These are phyloP conservation scores for Takifugu flavidus DNA, from an alignment of 2,113 vertebrate species.

Conservation along the genomic window DNA sequence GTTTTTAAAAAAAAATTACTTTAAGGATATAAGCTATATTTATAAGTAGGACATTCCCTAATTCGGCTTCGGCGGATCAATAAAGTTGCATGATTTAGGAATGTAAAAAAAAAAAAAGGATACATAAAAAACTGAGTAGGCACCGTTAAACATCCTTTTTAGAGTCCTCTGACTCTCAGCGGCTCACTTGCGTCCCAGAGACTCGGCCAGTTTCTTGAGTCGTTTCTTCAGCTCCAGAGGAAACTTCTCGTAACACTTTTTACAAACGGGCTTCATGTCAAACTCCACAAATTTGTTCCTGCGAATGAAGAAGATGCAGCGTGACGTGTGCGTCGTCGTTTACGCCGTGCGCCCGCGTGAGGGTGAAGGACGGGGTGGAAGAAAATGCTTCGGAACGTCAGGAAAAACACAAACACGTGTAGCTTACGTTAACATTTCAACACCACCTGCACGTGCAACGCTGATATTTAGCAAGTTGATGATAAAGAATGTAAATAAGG, in stretches of 20 bases:
- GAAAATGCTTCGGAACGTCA: neutral
- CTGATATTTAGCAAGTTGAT: no score
- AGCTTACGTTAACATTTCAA: no score
- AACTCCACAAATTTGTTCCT: conserved; percentile 99
- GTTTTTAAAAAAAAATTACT: neutral
- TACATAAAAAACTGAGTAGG: neutral
- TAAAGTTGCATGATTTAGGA: conserved; percentile 22
- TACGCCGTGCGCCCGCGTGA: no score
- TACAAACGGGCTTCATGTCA: conserved; percentile 99
- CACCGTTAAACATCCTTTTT: conserved; percentile 4
- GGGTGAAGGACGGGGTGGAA: neutral
- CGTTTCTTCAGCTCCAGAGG: conserved; percentile 98
- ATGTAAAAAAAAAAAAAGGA: conserved; percentile 13
- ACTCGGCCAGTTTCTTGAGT: conserved; percentile 96
- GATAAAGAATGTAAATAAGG: no score
- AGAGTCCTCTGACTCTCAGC: conserved; percentile 11
- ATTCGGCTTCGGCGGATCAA: neutral
- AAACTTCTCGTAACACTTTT: conserved; percentile 99
- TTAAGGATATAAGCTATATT: neutral
- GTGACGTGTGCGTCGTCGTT: neutral
- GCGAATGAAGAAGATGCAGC: conserved; percentile 50
- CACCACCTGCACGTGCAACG: no score
- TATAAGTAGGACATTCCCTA: neutral
- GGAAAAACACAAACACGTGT: no score
- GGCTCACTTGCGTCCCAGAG: conserved; percentile 87